Conservation (phyloP, 2,113 vertebrate species). For the Eptesicus fuscus region DNA sequence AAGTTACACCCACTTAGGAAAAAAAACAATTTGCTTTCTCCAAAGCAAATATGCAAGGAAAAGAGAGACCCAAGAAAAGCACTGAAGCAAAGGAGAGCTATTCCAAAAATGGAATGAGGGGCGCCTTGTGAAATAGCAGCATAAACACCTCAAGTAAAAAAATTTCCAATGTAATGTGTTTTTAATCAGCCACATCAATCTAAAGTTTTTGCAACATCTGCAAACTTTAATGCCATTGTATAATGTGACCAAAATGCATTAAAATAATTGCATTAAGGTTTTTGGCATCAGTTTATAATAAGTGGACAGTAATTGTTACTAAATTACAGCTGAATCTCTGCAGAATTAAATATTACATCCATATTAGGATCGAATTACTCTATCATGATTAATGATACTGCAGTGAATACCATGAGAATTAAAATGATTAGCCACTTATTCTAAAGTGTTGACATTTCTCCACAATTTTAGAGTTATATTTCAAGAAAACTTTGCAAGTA, state of each 20-base stretch:
- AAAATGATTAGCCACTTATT: constrained; percentile 72
- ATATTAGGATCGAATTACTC: constrained; percentile 68
- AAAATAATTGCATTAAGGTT: constrained; percentile 73
- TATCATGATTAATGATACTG: constrained; percentile 73
- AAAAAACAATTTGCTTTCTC: neutral
- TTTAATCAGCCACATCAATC: constrained; percentile 74
- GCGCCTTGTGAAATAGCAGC: neutral
- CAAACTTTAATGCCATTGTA: constrained; percentile 47
- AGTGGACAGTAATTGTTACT: constrained; percentile 77
- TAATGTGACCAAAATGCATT: constrained; percentile 62
- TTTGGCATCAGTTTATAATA: constrained; percentile 71
- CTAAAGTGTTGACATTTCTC: constrained; percentile 49
- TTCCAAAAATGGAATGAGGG: neutral
- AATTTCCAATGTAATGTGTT: constrained; percentile 59
- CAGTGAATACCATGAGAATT: constrained; percentile 63
- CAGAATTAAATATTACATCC: constrained; percentile 71
- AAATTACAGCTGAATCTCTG: constrained; percentile 75
- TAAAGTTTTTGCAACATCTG: constrained; percentile 62
- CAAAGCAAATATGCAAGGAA: constrained; percentile 30
- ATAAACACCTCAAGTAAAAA: constrained; percentile 50
- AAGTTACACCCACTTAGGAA: constrained; percentile 27
- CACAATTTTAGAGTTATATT: constrained; percentile 44
- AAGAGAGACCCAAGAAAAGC: constrained; percentile 13
- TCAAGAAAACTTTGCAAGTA: constrained; percentile 55
- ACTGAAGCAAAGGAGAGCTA: constrained; percentile 7